A percentile compares a stretch with the other conserved stretches of the same genome.
Evolutionary conservation across 2,888 invertebrate genomes (phyloP).

Genomic region (Xylocampa areola): DNA sequence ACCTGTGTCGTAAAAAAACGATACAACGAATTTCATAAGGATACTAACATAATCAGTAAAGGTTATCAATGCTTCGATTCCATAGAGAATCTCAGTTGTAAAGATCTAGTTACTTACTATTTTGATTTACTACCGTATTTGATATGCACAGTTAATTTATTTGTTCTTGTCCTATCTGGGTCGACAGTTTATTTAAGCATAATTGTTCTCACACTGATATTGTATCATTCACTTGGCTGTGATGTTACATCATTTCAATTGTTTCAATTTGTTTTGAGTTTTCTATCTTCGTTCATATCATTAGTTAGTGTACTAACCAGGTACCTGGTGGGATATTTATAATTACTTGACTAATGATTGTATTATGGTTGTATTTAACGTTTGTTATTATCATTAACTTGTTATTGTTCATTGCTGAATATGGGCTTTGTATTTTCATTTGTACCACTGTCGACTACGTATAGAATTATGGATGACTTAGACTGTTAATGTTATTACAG

Average conservation of each 20-base stretch:
- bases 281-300: slow-evolving; percentile 11
- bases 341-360: slow-evolving; percentile 7
- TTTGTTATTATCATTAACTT: neutral
- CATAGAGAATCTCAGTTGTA: slow-evolving; percentile 16
- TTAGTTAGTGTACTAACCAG: too few relatives aligned
- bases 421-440: too few relatives aligned
- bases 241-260: slow-evolving; percentile 49
- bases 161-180: slow-evolving; percentile 39
- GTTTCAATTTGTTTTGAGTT: slow-evolving; percentile 31
- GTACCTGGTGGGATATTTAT: slow-evolving; percentile 5
- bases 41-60: too few relatives aligned
- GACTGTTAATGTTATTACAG: too few relatives aligned
- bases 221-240: slow-evolving; percentile 42
- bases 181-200: slow-evolving; percentile 42
- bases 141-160: slow-evolving; percentile 43
- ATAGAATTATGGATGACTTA: too few relatives aligned
- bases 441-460: too few relatives aligned
- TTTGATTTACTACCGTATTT: slow-evolving; percentile 39
- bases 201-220: slow-evolving; percentile 55
- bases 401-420: too few relatives aligned
- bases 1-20: too few relatives aligned
- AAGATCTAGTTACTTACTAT: slow-evolving; percentile 27
- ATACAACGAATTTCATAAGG: too few relatives aligned
- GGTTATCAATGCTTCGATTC: too few relatives aligned
- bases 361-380: neutral